Base-by-base conservation (phyloP, 2,797 vertebrate genomes). In the Microhierax caerulescens region DNA sequence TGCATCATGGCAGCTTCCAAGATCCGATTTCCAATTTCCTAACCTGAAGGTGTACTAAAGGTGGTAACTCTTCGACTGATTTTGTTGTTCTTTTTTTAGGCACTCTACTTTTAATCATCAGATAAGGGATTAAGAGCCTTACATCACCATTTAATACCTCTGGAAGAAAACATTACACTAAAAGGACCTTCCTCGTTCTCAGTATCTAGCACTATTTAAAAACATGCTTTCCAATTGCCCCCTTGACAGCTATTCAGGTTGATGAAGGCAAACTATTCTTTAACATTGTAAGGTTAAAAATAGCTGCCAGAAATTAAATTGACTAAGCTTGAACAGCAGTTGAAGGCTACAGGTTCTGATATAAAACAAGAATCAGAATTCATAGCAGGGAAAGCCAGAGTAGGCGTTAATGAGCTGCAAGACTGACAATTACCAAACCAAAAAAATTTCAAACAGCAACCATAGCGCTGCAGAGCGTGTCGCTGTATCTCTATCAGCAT, bases 401-500 rank as follows among this genome's bases (percentile, higher is more conserved):
- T 48, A 70, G 72, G 57, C 4, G 11, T 76, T 77, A 84, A 80
- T 28, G 45, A 94, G 82, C 77, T 92, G 77, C 32, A 63, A 69
- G 74, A 50, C 70, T 54, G 36, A 63, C 85, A 90, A 56, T 79
- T 59, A 78, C 63, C 74, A 84, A 82, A 74, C 57, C 61, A n/a
- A n/a, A n/a, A n/a, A n/a, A n/a, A n/a, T n/a, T 83, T 76, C 65
- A 23, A 95, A 76, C 34, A 64, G 79, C 76, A 94, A 93, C 90
- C 25, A 23, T 7, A 78, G 37, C 1, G 0, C 50, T 51, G 48
- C 63, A 67, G 18, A 1, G 69, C 50, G 60, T 2, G 10, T 7
- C 53, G 78, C 80, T 78, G 0, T 32, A 41, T n/a, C 90, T 39
- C 90, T 39, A 37, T 41, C 8, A 3, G 34, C 15, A 28, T 1